Evolutionary conservation across 2,113 vertebrate genomes (phyloP), one percentile per base, ranked within the genome.

Genomic region (Brachyhypopomus gauderio): DNA sequence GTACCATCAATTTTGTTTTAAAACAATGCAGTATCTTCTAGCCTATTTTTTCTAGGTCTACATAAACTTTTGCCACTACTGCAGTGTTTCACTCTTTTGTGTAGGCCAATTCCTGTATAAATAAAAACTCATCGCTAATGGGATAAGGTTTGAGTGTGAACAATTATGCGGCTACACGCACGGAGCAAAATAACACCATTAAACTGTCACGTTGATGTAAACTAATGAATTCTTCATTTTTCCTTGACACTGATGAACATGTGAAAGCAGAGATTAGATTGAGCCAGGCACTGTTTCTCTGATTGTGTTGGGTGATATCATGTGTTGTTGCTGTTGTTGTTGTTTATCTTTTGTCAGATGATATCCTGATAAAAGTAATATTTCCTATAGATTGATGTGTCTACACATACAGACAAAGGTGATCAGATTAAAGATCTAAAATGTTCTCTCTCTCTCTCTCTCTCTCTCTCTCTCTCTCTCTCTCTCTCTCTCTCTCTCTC

Each of bases 361-460:
- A 52, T 52, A 52, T 52, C 45, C 9, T 14, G 45, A 27, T 48
- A 59, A 64, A 38, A 56, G 23, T 16, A 73, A 66, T 58, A 71
- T 56, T 78, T 86, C 76, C 72, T 11, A 38, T 77, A 78, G 85
- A 82, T 41, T 16, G 58, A 73, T 19, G 83, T 60, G 85, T 83
- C 77, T 41, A 86, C 69, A 60, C 79, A 79, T 69, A 80, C 52
- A 83, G 36, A 78, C 30, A 83, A 23, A 80, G 27, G 80, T 79
- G 83, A 86, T 88, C 23, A 82, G 72, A 87, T 88, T 89, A 86
- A 72, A 80, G 58, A 82, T 75, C 45, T 82, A 4, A 77, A 84
- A 82, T 82, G 73, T 67, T 66, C 72, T 63, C 62, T 79, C 63
- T 83, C 75, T n/a, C 34, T 69, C 66, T 70, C 67, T 70, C 67